Conservation (phyloP, 2,888 invertebrate genomes). For the Muscina levida region DNA sequence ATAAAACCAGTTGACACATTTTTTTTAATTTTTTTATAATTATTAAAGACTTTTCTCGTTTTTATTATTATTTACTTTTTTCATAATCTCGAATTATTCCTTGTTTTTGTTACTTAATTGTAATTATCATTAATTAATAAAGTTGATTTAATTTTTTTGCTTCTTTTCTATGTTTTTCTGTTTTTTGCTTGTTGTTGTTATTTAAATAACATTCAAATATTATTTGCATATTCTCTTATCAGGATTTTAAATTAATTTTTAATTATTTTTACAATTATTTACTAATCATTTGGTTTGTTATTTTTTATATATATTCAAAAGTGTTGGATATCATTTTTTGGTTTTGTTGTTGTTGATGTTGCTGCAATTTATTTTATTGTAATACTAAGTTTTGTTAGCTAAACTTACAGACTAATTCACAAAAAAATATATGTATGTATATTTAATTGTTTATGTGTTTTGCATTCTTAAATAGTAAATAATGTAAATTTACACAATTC, state of each 20-base stretch:
- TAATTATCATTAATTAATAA: constrained; percentile 52
- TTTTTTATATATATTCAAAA: constrained; percentile 32
- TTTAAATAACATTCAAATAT: constrained; percentile 64
- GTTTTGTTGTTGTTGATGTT: constrained; percentile 59
- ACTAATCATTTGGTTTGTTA: background rate
- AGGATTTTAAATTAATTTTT: constrained; percentile 56
- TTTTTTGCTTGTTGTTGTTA: constrained; percentile 53
- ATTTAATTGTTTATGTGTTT: too few relatives aligned
- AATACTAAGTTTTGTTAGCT: constrained; percentile 69
- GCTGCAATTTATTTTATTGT: constrained; percentile 40
- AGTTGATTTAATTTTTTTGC: constrained; percentile 43
- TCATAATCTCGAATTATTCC: constrained; percentile 66
- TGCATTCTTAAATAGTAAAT: background rate
- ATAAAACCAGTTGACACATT: constrained; percentile 20
- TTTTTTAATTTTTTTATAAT: constrained; percentile 40
- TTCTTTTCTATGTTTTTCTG: constrained; percentile 44
- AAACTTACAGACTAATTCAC: constrained; percentile 66
- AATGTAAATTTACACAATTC: constrained; percentile 44
- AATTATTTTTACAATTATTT: constrained; percentile 41
- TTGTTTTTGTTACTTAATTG: constrained; percentile 69
- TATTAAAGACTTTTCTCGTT: constrained; percentile 48
- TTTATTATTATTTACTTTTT: constrained; percentile 35
- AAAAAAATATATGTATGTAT: constrained; percentile 21
- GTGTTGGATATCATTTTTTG: constrained; percentile 39
- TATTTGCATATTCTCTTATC: constrained; percentile 57